Base-by-base conservation (phyloP, 2,797 vertebrate species). In the Anguilla obscura region DNA sequence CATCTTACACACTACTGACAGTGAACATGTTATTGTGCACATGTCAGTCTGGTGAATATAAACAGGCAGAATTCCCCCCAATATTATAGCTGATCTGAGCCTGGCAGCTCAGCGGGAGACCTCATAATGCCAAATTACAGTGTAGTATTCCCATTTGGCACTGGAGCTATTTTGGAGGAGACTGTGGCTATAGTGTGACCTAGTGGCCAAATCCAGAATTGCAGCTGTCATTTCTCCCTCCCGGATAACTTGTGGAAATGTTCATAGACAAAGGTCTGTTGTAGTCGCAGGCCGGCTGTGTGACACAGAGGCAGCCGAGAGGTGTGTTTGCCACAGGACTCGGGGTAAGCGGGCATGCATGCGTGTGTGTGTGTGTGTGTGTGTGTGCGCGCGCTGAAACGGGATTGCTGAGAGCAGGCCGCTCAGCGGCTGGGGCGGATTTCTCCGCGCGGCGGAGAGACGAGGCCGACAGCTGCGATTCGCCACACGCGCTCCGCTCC, bases 351-450 rank as follows among this genome's bases (percentile, higher is more conserved):
- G 10, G 30, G 69, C 76, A 79, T 40, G 33, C 14, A 33, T 36
- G 30, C 2, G n/a, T 1, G 30, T 36, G 74, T 5, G 40, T 45
- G 40, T 45, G 40, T 45, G 40, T 40, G 36, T 40, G 36, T 40
- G 40, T 45, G 40, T 45, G 40, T 40, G 40, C 36, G 2, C 36
- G 56, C 14, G 54, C 71, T 40, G 30, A 33, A 76, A 21, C 10
- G 18, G 58, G 85, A 14, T n/a, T 27, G n/a, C 48, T 86, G 30
- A 86, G 56, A 36, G 56, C 33, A 60, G 54, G 18, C 84, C 84
- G 16, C 40, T 86, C 21, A 48, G 85, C 40, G 33, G 45, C 85
- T 74, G 24, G 24, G 54, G 85, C 85, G n/a, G 63, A 86, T 60
- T 71, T 74, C 85, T 69, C 30, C 24, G 24, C 60, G 12, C 63